Conservation (phyloP, 1,140 invertebrate species). For the Ceratina japonica region DNA sequence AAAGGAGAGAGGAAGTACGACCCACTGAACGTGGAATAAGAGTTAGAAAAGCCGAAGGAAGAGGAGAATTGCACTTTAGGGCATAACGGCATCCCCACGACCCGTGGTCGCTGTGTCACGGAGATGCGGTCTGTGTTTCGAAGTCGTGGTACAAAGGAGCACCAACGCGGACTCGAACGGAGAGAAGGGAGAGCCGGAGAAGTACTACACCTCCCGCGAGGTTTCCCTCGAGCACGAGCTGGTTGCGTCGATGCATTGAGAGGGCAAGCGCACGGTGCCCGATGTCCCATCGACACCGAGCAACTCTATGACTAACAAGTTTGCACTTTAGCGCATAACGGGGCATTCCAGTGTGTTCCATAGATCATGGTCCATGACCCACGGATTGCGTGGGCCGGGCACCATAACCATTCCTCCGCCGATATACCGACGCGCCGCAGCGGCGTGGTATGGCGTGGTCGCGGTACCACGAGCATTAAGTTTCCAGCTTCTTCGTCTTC, state of each 20-base stretch:
- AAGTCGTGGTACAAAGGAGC: slow-evolving; percentile 13
- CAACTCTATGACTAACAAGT: slow-evolving; percentile 77
- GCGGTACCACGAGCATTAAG: slow-evolving; percentile 66
- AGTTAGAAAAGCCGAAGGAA: neutral
- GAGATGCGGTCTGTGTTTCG: slow-evolving; percentile 28
- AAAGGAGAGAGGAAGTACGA: neutral
- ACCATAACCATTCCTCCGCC: slow-evolving; percentile 69
- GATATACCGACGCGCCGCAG: slow-evolving; percentile 41
- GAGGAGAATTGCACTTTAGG: slow-evolving; percentile 70
- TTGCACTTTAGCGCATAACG: slow-evolving; percentile 79
- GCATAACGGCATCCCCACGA: slow-evolving; percentile 74
- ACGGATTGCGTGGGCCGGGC: slow-evolving; percentile 73
- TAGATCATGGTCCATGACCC: slow-evolving; percentile 77
- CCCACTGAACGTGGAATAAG: neutral
- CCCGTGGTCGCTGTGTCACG: slow-evolving; percentile 58
- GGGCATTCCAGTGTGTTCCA: slow-evolving; percentile 70
- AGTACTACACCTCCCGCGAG: neutral
- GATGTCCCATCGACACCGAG: slow-evolving; percentile 64
- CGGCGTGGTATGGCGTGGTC: slow-evolving; percentile 29
- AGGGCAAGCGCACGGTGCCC: slow-evolving; percentile 36
- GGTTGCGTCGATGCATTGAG: slow-evolving; percentile 36
- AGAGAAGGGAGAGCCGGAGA: slow-evolving; percentile 40
- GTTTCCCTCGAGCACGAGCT: slow-evolving; percentile 10
- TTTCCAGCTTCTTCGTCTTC: slow-evolving; percentile 64
- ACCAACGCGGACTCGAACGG: neutral